Base-by-base conservation (phyloP, 2,113 vertebrate genomes). In the Tapirus terrestris region DNA sequence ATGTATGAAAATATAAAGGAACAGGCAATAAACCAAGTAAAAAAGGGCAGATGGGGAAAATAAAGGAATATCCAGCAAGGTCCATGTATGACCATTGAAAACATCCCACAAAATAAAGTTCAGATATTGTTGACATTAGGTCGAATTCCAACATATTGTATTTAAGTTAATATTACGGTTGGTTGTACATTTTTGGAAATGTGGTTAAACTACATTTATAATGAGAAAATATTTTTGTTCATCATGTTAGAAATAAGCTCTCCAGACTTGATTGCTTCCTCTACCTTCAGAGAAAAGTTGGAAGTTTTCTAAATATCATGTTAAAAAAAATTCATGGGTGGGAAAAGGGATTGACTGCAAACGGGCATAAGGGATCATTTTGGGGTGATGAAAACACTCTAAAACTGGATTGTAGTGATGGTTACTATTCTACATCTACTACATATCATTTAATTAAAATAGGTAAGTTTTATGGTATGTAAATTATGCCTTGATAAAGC, bases 181-280 rank as follows among this genome's bases (percentile, higher is more conserved):
- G 29, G 31, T n/a, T 75, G 27, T 56, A 72, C 60, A 92, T 73
- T 94, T 94, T 87, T 86, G 23, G 29, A 94, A 94, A 84, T 91
- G 70, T 87, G 51, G 13, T 87, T 92, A 95, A 94, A 80, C n/a
- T 90, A 53, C 36, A 93, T 93, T 94, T 94, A 75, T 80, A 88
- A 76, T 68, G 4, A 96, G 56, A 96, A 97, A 96, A 84, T 39
- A 72, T 53, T 89, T 89, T 31, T 94, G 53, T 70, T 94, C 3
- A 92, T 8, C 17, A 51, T 36, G 12, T 88, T 89, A 94, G 65
- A 94, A 84, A 65, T 39, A 33, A 84, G 72, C 11, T 63, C 25
- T 92, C 67, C 16, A 89, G n/a, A 82, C 29, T 36, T 95, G 39
- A 75, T 92, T 85, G 87, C 73, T 80, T 51, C 61, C 17, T 45